A percentile compares a stretch with the other conserved stretches of the same genome.
phyloP scores from a whole-genome alignment of 1,140 invertebrate species.

The Archivesica marissinica region DNA sequence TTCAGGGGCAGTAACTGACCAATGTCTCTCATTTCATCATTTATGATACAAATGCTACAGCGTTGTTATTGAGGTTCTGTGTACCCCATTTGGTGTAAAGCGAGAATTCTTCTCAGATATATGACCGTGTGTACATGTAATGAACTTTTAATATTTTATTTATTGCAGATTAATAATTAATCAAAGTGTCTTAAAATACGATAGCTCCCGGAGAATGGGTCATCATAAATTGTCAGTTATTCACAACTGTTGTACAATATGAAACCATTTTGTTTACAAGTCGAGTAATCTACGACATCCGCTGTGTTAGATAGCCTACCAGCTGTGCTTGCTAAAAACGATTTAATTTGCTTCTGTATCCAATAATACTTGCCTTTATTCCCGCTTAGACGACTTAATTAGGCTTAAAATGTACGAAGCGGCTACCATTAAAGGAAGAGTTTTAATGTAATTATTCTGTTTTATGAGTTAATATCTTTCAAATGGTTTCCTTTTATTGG shows the following conservation, averaged over 20 bases:
- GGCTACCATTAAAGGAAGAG: conserved; percentile 32
- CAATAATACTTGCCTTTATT: conserved; percentile 49
- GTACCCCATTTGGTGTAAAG: too few species aligned
- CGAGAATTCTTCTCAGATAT: too few species aligned
- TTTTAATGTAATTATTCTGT: conserved; percentile 49
- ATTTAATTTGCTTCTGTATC: conserved; percentile 41
- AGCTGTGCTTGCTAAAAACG: conserved; percentile 14
- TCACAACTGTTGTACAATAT: too few species aligned
- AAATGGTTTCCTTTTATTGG: conserved; percentile 1
- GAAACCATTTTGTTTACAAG: too few species aligned
- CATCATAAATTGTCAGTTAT: not conserved
- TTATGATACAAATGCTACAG: too few species aligned
- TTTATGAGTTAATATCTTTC: conserved; percentile 57
- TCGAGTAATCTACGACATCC: too few species aligned
- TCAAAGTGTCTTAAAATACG: not conserved
- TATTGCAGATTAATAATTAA: not conserved
- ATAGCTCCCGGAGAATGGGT: not conserved
- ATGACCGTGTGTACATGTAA: too few species aligned
- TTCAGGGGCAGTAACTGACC: too few species aligned
- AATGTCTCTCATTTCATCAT: too few species aligned
- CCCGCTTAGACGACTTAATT: conserved; percentile 28
- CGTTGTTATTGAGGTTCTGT: too few species aligned
- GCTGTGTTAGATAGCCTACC: not conserved
- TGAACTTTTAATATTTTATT: too few species aligned
- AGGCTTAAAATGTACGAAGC: conserved; percentile 22